These are phyloP conservation scores for Gymnothorax javanicus DNA, from an alignment of 2,797 vertebrate species.

Conservation along the genomic window DNA sequence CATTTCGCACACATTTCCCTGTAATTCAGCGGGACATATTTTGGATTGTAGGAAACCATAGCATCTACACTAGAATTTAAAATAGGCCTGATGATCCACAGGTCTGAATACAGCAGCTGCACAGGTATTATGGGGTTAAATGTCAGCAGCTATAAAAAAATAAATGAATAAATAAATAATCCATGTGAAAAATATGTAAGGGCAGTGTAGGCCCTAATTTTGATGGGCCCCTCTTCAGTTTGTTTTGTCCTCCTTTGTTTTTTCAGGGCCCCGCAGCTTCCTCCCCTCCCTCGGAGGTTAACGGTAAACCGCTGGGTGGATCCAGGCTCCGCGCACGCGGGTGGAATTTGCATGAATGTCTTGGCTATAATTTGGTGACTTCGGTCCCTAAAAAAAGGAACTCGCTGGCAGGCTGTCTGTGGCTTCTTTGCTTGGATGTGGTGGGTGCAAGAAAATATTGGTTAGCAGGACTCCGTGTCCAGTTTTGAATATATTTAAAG, in stretches of 20 bases:
- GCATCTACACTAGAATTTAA: too few relatives aligned
- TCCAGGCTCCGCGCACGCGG: slow-evolving; percentile 60
- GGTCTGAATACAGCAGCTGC: too few relatives aligned
- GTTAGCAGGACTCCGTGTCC: slow-evolving; percentile 21
- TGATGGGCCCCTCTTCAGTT: neutral
- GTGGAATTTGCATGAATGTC: slow-evolving; percentile 71
- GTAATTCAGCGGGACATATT: too few relatives aligned
- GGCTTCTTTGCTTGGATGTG: slow-evolving; percentile 74
- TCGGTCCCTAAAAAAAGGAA: slow-evolving; percentile 75
- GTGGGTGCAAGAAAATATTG: slow-evolving; percentile 50
- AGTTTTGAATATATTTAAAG: slow-evolving; percentile 32
- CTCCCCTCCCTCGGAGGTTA: slow-evolving; percentile 21
- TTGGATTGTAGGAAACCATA: too few relatives aligned
- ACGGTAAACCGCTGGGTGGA: slow-evolving; percentile 63
- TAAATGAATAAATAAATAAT: too few relatives aligned
- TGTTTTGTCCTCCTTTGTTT: slow-evolving; percentile 7
- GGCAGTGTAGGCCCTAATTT: neutral
- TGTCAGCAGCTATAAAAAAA: neutral
- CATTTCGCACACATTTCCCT: too few relatives aligned
- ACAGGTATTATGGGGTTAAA: neutral
- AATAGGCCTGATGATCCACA: too few relatives aligned
- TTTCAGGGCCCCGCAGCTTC: neutral
- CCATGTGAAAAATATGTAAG: neutral
- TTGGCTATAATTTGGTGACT: slow-evolving; percentile 79
- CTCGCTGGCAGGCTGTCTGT: slow-evolving; percentile 66